Percentiles rank a stretch among this genome's conserved stretches.
Conservation (phyloP, 1,140 invertebrate genomes). For the Eueides isabella region DNA sequence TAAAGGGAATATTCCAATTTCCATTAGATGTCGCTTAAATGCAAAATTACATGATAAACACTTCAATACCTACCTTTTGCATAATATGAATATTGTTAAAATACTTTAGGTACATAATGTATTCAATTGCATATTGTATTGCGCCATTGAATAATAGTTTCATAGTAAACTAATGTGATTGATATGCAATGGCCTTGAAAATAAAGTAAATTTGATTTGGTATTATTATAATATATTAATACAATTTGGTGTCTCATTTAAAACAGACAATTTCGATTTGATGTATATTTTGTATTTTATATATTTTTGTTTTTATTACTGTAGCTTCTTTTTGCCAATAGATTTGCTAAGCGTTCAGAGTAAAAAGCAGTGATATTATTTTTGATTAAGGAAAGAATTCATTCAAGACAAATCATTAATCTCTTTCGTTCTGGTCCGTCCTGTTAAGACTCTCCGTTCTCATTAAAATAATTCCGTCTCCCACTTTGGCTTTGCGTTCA, state of each 20-base stretch:
- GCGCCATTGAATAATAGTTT: not conserved
- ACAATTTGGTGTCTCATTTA: not conserved
- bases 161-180: not conserved
- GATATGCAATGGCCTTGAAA: not conserved
- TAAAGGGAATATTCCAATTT: not conserved
- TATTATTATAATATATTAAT: not conserved
- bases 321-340: not conserved
- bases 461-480: too few relatives aligned
- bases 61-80: not conserved
- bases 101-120: not conserved
- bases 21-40: not conserved
- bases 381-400: not conserved
- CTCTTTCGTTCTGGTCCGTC: too few relatives aligned
- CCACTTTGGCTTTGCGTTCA: too few relatives aligned
- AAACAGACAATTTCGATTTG: not conserved
- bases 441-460: too few relatives aligned
- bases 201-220: too few relatives aligned
- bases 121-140: not conserved
- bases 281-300: not conserved
- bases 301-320: constrained; percentile 3
- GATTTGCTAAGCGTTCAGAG: not conserved
- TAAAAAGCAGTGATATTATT: not conserved
- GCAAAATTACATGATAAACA: not conserved
- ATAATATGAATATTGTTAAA: not conserved
- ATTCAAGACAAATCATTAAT: too few relatives aligned